These are phyloP conservation scores for Dryobotodes eremita DNA, from an alignment of 2,888 invertebrate genomes.

Conservation along the genomic window DNA sequence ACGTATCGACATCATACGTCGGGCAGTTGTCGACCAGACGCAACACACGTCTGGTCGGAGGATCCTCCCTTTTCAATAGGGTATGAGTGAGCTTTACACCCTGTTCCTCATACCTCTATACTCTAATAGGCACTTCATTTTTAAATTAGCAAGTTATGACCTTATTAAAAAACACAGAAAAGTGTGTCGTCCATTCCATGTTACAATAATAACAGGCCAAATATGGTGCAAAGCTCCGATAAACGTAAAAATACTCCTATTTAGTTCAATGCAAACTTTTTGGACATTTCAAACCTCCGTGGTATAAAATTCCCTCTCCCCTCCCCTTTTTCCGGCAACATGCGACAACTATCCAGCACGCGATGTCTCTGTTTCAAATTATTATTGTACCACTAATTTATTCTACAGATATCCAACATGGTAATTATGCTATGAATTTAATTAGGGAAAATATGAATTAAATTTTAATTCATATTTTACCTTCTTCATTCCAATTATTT, in stretches of 20 bases:
- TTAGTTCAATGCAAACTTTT: conserved; percentile 23
- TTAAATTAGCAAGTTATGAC: not conserved
- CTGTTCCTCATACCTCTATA: too few species aligned
- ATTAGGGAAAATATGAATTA: not conserved
- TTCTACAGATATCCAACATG: conserved; percentile 25
- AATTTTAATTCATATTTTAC: not conserved
- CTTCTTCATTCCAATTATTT: too few species aligned
- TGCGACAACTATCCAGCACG: conserved; percentile 57
- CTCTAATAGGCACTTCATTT: not conserved
- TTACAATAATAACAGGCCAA: not conserved
- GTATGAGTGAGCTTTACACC: too few species aligned
- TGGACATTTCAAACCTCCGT: conserved; percentile 24
- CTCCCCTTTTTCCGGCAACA: conserved; percentile 25
- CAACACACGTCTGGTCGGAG: too few species aligned
- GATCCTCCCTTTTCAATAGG: too few species aligned
- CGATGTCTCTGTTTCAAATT: conserved; percentile 56
- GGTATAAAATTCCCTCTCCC: conserved; percentile 11
- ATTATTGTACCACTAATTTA: conserved; percentile 38
- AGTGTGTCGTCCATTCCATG: too few species aligned
- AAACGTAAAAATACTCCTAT: not conserved
- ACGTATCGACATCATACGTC: too few species aligned
- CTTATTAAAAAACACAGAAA: not conserved
- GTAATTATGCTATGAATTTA: conserved; percentile 34
- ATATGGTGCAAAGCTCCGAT: not conserved
- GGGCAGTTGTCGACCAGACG: too few species aligned